These are phyloP conservation scores for Aromia moschata DNA, from an alignment of 2,888 invertebrate species.

Conservation along the genomic window DNA sequence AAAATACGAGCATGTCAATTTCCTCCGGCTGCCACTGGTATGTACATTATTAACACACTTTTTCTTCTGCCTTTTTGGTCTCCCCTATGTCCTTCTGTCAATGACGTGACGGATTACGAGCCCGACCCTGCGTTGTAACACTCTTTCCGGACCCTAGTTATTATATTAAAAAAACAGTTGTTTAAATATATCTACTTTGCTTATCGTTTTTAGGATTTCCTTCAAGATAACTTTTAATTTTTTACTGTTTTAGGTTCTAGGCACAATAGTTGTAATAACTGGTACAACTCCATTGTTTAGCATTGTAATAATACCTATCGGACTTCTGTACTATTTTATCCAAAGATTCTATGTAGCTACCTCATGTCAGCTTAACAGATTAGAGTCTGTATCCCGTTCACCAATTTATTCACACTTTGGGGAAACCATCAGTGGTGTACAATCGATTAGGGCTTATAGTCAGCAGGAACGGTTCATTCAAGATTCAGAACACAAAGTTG, in stretches of 20 bases:
- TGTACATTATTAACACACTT: too few species aligned
- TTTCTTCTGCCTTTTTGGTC: too few species aligned
- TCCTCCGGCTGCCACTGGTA: too few species aligned
- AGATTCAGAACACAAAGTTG: conserved; percentile 90
- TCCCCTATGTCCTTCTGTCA: too few species aligned
- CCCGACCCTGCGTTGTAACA: too few species aligned
- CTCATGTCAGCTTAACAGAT: conserved; percentile 90
- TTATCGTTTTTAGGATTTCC: conserved; percentile 9
- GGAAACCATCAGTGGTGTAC: conserved; percentile 89
- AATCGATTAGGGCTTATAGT: conserved; percentile 86
- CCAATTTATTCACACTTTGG: conserved; percentile 98
- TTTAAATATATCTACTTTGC: conserved; percentile 60
- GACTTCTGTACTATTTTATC: conserved; percentile 82
- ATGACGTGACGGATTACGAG: too few species aligned
- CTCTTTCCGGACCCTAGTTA: too few species aligned
- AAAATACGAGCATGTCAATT: too few species aligned
- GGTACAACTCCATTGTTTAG: conserved; percentile 85
- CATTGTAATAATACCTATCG: conserved; percentile 82
- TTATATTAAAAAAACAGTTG: too few species aligned
- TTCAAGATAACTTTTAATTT: conserved; percentile 2
- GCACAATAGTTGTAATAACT: conserved; percentile 87
- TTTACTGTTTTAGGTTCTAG: conserved; percentile 74
- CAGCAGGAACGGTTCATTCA: conserved; percentile 83
- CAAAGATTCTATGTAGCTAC: conserved; percentile 95
- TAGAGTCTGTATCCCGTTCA: conserved; percentile 93